phyloP scores from a whole-genome alignment of 1,140 invertebrate species.

The Sesamia nonagrioides region DNA sequence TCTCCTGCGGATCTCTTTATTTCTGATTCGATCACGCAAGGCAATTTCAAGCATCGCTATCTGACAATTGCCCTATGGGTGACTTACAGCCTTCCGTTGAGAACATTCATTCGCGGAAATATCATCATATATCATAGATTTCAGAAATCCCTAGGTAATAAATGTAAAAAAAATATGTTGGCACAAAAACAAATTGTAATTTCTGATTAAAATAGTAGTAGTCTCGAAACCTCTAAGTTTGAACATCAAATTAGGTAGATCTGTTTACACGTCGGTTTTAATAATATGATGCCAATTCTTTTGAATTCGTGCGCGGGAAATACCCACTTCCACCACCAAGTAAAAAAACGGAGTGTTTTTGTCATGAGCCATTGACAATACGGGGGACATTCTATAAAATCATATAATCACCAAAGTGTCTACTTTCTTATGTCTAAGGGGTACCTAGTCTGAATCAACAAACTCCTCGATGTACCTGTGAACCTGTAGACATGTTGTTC shows the following conservation, averaged over 20 bases:
- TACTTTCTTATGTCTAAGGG: background rate
- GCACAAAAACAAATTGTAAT: no score
- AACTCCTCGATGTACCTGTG: background rate
- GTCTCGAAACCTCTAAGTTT: background rate
- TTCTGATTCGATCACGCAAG: no score
- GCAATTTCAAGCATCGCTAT: no score
- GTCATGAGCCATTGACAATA: background rate
- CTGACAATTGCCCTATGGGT: no score
- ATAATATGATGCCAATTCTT: background rate
- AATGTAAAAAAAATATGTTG: no score
- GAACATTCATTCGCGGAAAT: no score
- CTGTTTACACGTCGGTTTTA: background rate
- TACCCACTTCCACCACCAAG: background rate
- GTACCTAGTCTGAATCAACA: constrained; percentile 10
- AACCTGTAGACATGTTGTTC: background rate
- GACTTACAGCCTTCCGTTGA: no score
- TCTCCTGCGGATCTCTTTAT: no score
- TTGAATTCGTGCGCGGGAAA: background rate
- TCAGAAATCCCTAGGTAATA: no score
- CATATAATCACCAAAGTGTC: background rate
- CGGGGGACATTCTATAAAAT: background rate
- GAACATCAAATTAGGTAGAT: background rate
- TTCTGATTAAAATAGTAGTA: no score
- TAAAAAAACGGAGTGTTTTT: constrained; percentile 10
- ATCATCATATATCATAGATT: no score